Conservation (phyloP, 2,113 vertebrate genomes). For the Aepyceros melampus region DNA sequence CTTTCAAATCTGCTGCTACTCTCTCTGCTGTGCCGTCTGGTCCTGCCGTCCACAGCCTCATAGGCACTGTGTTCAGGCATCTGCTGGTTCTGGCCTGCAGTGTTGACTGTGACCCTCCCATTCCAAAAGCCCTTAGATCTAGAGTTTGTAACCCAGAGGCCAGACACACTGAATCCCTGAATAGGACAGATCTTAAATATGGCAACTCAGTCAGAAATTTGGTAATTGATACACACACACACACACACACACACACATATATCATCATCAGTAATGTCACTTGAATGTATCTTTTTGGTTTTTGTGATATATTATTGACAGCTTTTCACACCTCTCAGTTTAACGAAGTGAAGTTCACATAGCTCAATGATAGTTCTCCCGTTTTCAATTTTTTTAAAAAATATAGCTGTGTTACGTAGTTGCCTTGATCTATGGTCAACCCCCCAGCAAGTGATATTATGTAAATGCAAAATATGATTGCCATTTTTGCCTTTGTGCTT, state of each 20-base stretch:
- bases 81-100: not conserved
- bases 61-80: not conserved
- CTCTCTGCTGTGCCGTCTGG: not conserved
- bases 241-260: fast-evolving
- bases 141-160: not conserved
- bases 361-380: not conserved
- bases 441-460: not conserved
- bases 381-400: not conserved
- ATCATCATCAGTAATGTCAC: not conserved
- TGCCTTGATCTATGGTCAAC: not conserved
- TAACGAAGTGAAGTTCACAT: not conserved
- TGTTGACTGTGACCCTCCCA: not conserved
- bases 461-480: constrained; percentile 2
- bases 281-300: not conserved
- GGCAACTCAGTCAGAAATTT: not conserved
- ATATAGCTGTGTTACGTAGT: not conserved
- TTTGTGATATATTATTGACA: not conserved
- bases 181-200: not conserved
- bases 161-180: not conserved
- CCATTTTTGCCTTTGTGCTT: not conserved
- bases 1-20: not conserved
- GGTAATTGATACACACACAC: not conserved
- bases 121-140: not conserved
- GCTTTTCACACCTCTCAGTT: not conserved
- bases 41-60: not conserved